Evolutionary conservation across 2,888 invertebrate species (phyloP).

Genomic region (Nowickia ferox): DNA sequence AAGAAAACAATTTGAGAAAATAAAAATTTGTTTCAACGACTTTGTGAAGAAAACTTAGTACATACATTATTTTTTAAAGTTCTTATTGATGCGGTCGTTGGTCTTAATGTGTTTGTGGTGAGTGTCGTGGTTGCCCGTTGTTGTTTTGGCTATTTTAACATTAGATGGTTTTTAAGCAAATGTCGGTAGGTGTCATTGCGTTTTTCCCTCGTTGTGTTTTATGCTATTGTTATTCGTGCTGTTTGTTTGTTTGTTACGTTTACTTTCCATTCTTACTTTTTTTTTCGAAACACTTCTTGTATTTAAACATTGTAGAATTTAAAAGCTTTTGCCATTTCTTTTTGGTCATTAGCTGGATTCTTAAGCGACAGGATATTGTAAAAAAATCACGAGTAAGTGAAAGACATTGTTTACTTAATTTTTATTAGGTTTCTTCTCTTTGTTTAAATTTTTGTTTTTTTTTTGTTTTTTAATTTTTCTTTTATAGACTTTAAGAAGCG

Average conservation of each 20-base stretch:
- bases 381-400: background rate
- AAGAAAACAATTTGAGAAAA: background rate
- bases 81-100: background rate
- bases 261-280: constrained; percentile 20
- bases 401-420: constrained; percentile 33
- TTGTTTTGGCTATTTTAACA: constrained; percentile 34
- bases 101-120: constrained; percentile 15
- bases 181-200: constrained; percentile 64
- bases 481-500: constrained; percentile 62
- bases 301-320: constrained; percentile 58
- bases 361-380: background rate
- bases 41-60: constrained; percentile 12
- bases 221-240: background rate
- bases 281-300: constrained; percentile 13
- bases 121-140: background rate
- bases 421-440: constrained; percentile 26
- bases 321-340: constrained; percentile 71
- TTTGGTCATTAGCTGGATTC: constrained; percentile 64
- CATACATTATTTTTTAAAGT: background rate
- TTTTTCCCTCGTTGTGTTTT: background rate
- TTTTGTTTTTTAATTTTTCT: constrained; percentile 33
- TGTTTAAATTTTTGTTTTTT: background rate
- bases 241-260: constrained; percentile 37
- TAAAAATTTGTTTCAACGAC: constrained; percentile 31
- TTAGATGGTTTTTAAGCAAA: constrained; percentile 58